A percentile compares a stretch with the other conserved stretches of the same genome.
These are phyloP conservation scores for Capromys pilorides DNA, from an alignment of 2,797 vertebrate species.

Conservation along the genomic window DNA sequence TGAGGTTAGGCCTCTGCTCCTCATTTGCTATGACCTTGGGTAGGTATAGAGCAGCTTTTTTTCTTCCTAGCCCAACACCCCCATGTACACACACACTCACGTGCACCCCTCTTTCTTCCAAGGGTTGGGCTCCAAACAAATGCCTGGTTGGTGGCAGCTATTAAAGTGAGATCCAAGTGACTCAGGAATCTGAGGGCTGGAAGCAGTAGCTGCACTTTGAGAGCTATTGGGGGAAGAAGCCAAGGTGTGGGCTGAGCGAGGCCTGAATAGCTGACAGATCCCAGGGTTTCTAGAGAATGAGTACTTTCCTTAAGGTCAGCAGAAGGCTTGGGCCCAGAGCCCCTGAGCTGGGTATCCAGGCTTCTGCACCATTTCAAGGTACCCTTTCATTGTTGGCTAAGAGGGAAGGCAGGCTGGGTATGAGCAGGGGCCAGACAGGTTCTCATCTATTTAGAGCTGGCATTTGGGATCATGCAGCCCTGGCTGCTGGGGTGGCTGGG, in stretches of 20 bases:
- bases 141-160: slow-evolving; percentile 64
- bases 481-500: slow-evolving; percentile 53
- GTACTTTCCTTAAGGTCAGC: slow-evolving; percentile 39
- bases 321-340: slow-evolving; percentile 15
- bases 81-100: not conserved
- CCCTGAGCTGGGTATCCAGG: slow-evolving; percentile 29
- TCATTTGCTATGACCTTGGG: not conserved
- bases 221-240: slow-evolving; percentile 26
- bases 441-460: slow-evolving; percentile 75
- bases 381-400: slow-evolving; percentile 68
- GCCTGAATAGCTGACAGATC: not conserved
- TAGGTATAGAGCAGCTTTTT: not conserved
- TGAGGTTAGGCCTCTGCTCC: not conserved
- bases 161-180: slow-evolving; percentile 66
- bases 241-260: not conserved
- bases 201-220: slow-evolving; percentile 46
- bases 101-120: not conserved
- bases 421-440: slow-evolving; percentile 58
- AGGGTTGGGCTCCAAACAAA: slow-evolving; percentile 45
- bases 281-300: slow-evolving; percentile 44
- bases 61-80: not conserved
- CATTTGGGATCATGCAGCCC: slow-evolving; percentile 50
- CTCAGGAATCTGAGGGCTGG: slow-evolving; percentile 74
- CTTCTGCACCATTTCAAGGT: slow-evolving; percentile 34
- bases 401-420: slow-evolving; percentile 1